Base-by-base conservation (phyloP, 2,113 vertebrate genomes). In the Sinocyclocheilus anshuiensis region DNA sequence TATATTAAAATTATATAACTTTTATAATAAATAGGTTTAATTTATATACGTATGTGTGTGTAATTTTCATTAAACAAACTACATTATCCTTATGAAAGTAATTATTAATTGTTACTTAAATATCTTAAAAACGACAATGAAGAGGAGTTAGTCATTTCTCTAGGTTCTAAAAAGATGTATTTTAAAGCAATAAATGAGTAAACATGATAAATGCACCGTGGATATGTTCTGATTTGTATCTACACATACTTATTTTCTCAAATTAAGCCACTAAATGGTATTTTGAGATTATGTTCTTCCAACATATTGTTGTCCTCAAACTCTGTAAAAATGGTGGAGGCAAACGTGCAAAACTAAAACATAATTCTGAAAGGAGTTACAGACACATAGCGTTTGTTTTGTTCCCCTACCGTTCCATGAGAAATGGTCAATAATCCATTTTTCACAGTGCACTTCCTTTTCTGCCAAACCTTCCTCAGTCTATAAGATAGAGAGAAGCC, bases 391-490 rank as follows among this genome's bases (percentile, higher is more conserved):
- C 33, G n/a, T 39, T 6, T 8, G 13, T 20, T 69, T 57, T 12
- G 4, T 63, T 63, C 33, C 24, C 97, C 96, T 94, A 99, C 98
- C 78, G 97, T 99, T 89, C 97, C 97, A 77, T 99, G 98, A 77
- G 94, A 96, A 91, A 99, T 99, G 61, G 96, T 98, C 90, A 99
- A 95, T 92, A 97, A 97, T 13, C 98, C 98, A 71, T 97, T 97
- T 92, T 94, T 97, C 89, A 99, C 97, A 0, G 96, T 96, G 88
- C 97, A 99, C 83, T 97, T 98, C 92, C 98, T 97, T 91, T 99
- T 99, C 94, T 98, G 98, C 98, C 98, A 99, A 61, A 99, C 97
- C 91, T 97, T 99, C 91, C 97, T 96, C 92, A 99, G 95, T 75
- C 98, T 99, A 87, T 86, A 87, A 18, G 18, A 26, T 8, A 20